Conservation (phyloP, 1,140 invertebrate genomes). For the Thalassaphorura encarpata region DNA sequence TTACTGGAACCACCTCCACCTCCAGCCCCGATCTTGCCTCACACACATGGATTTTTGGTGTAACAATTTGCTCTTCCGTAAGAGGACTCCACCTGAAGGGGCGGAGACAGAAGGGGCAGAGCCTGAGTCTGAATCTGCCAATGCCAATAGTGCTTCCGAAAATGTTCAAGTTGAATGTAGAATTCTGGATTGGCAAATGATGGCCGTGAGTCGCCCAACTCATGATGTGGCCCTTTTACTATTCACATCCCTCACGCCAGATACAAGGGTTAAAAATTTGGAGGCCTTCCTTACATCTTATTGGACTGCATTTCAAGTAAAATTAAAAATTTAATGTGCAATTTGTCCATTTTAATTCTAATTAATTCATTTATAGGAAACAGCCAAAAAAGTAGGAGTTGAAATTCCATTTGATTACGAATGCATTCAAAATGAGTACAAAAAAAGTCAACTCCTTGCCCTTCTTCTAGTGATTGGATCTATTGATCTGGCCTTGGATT, state of each 20-base stretch:
- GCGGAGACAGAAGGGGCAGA: slow-evolving; percentile 38
- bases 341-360: not conserved
- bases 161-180: slow-evolving; percentile 42
- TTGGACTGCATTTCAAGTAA: slow-evolving; percentile 47
- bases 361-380: slow-evolving; percentile 16
- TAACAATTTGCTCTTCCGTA: slow-evolving; percentile 62
- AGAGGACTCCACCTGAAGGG: slow-evolving; percentile 34
- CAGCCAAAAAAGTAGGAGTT: slow-evolving; percentile 42
- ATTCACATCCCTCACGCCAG: slow-evolving; percentile 61
- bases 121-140: slow-evolving; percentile 11
- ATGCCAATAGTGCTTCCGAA: not conserved
- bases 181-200: slow-evolving; percentile 74
- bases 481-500: slow-evolving; percentile 44
- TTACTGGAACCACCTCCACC: slow-evolving; percentile 26
- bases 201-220: slow-evolving; percentile 49
- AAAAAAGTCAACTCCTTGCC: slow-evolving; percentile 57
- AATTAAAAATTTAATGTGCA: not conserved
- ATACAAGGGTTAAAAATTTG: slow-evolving; percentile 51
- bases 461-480: slow-evolving; percentile 65
- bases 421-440: slow-evolving; percentile 45
- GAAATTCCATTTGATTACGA: slow-evolving; percentile 27
- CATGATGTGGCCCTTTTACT: slow-evolving; percentile 67
- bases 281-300: slow-evolving; percentile 55
- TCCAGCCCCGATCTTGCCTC: slow-evolving; percentile 47
- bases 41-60: slow-evolving; percentile 76